Evolutionary conservation across 2,797 vertebrate species (phyloP).

Genomic region (Phoebastria nigripes): DNA sequence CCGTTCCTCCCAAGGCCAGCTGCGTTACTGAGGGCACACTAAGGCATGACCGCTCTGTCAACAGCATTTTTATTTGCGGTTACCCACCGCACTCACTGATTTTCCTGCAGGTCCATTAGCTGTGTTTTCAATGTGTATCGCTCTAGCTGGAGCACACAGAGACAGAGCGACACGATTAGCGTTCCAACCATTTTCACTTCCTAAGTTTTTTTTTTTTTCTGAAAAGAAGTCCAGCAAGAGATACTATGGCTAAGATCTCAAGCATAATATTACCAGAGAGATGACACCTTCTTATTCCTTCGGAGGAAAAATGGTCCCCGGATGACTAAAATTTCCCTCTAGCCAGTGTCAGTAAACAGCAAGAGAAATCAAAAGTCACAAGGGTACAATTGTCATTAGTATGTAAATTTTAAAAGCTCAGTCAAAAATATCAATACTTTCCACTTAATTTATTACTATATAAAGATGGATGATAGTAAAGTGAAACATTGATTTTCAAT

Average conservation of each 20-base stretch:
- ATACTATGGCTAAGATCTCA: neutral
- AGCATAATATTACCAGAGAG: neutral
- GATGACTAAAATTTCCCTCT: constrained; percentile 15
- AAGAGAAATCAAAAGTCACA: constrained; percentile 74
- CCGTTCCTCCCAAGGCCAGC: neutral
- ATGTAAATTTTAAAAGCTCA: constrained; percentile 92
- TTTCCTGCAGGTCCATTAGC: neutral
- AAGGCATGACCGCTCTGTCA: neutral
- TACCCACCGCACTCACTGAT: neutral
- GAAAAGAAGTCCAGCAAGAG: neutral
- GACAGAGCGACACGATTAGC: accelerated
- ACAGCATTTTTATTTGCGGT: neutral
- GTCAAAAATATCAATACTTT: constrained; percentile 88
- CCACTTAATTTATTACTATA: constrained; percentile 98
- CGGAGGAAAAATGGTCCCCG: constrained; percentile 24
- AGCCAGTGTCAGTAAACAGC: constrained; percentile 61
- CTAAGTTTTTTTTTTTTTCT: neutral
- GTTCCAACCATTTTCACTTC: neutral
- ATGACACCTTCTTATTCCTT: neutral
- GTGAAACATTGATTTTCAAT: constrained; percentile 88
- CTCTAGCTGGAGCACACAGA: neutral
- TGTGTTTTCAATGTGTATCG: neutral
- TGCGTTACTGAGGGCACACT: neutral
- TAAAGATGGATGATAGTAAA: constrained; percentile 90
- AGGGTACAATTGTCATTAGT: constrained; percentile 87